These are phyloP conservation scores for Antennarius striatus DNA, from an alignment of 2,113 vertebrate species.

Conservation along the genomic window DNA sequence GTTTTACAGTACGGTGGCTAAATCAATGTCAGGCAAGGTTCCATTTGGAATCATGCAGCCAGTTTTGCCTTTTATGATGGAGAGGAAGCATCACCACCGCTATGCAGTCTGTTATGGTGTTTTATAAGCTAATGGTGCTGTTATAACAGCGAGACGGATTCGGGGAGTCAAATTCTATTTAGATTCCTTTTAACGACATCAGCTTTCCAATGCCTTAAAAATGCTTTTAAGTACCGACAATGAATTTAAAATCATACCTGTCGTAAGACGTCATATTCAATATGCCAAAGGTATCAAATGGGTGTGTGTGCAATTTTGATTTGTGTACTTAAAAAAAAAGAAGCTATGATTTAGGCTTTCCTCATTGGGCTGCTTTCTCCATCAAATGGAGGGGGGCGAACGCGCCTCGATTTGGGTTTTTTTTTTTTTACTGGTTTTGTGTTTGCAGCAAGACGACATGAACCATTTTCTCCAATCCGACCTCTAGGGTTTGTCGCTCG, in stretches of 20 bases:
- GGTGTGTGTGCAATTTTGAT: constrained; percentile 61
- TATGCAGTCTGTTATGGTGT: constrained; percentile 10
- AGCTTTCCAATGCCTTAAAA: constrained; percentile 41
- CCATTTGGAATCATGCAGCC: constrained; percentile 26
- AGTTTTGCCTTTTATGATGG: constrained; percentile 35
- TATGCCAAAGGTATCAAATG: constrained; percentile 58
- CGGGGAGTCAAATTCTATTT: constrained; percentile 31
- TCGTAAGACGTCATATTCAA: constrained; percentile 28
- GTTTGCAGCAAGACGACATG: constrained; percentile 6
- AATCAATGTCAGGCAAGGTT: constrained; percentile 48
- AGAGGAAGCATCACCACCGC: constrained; percentile 3
- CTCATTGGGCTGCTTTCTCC: constrained; percentile 13
- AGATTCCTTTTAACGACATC: constrained; percentile 27
- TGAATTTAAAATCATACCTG: constrained; percentile 10
- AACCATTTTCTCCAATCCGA: constrained; percentile 6
- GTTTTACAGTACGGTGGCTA: constrained; percentile 53
- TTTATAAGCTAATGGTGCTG: constrained; percentile 25
- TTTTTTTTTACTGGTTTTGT: constrained; percentile 30
- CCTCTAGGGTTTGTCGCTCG: background rate
- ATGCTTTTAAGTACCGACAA: constrained; percentile 23
- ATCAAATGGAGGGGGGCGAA: constrained; percentile 43
- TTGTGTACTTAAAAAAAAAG: constrained; percentile 30
- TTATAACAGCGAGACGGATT: constrained; percentile 19
- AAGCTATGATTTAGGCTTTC: constrained; percentile 8
- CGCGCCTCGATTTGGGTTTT: background rate